These are phyloP conservation scores for Anastrepha obliqua DNA, from an alignment of 1,140 invertebrate species.

Conservation along the genomic window DNA sequence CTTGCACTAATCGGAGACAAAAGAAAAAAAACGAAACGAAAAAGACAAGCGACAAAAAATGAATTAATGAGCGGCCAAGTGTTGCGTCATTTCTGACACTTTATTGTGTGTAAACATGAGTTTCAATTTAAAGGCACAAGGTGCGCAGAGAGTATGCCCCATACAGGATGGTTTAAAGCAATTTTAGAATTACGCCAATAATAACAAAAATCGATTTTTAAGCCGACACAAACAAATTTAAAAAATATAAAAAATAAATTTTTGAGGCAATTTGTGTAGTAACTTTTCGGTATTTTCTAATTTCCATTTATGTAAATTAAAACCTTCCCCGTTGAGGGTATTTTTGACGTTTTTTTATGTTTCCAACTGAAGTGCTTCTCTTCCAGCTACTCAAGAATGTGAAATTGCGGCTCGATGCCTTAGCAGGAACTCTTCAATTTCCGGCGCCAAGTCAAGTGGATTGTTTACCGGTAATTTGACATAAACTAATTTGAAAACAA, in stretches of 20 bases:
- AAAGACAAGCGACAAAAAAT: too few relatives aligned
- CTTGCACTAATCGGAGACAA: not conserved
- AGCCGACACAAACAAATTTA: not conserved
- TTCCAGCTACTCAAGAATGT: not conserved
- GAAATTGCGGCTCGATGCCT: slow-evolving; percentile 2
- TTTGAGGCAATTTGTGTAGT: too few relatives aligned
- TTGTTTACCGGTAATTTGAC: not conserved
- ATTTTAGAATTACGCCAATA: not conserved
- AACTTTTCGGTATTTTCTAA: too few relatives aligned
- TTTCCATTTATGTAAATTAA: not conserved
- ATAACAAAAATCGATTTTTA: not conserved
- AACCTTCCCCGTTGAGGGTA: not conserved
- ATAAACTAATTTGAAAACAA: not conserved
- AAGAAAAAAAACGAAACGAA: not conserved
- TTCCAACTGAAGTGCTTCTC: not conserved
- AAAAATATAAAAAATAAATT: not conserved
- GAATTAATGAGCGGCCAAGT: not conserved
- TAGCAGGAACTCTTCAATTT: slow-evolving; percentile 11
- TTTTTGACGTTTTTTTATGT: not conserved
- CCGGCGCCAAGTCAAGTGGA: slow-evolving; percentile 33
- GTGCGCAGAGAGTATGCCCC: too few relatives aligned
- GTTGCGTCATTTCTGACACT: slow-evolving; percentile 20
- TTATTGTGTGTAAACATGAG: not conserved
- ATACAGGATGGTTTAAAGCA: not conserved
- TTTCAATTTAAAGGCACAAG: not conserved